Percentiles rank a stretch among this genome's conserved stretches.
Evolutionary conservation across 2,888 invertebrate genomes (phyloP).

Genomic region (Cataglyphis livida): DNA sequence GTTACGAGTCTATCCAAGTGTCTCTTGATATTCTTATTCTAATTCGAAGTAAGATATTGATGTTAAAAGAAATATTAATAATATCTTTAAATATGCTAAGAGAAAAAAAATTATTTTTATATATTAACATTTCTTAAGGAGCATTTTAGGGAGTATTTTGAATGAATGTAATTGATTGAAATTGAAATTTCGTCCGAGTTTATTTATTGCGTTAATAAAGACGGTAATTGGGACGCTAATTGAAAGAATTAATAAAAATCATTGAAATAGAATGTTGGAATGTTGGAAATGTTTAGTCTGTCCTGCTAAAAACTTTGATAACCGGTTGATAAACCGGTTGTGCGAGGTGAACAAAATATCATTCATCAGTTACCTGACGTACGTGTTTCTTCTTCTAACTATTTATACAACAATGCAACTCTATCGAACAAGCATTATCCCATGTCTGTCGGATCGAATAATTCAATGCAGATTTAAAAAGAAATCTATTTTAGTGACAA

Average conservation of each 20-base stretch:
- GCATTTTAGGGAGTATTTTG: neutral
- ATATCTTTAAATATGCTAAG: neutral
- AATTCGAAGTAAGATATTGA: conserved; percentile 51
- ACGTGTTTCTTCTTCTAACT: conserved; percentile 9
- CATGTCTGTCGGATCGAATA: neutral
- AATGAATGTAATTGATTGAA: neutral
- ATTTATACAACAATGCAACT: conserved; percentile 47
- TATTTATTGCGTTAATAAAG: neutral
- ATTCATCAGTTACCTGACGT: conserved; percentile 51
- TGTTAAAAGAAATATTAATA: conserved; percentile 12
- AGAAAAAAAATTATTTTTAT: neutral
- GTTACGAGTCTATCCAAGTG: conserved; percentile 40
- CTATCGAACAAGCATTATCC: conserved; percentile 61
- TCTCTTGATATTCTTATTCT: conserved; percentile 53
- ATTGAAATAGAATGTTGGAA: neutral
- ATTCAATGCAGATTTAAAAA: neutral
- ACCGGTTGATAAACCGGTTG: conserved; percentile 67
- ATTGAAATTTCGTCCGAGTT: neutral
- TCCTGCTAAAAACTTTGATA: conserved; percentile 59
- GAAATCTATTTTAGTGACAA: neutral
- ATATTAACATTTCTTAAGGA: neutral
- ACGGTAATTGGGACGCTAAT: neutral
- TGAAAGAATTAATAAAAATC: neutral
- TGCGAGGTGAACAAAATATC: conserved; percentile 63
- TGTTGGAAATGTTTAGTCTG: conserved; percentile 43